Percentiles rank a stretch among this genome's conserved stretches.
Evolutionary conservation across 2,888 invertebrate species (phyloP).

Genomic region (Antitype chi): DNA sequence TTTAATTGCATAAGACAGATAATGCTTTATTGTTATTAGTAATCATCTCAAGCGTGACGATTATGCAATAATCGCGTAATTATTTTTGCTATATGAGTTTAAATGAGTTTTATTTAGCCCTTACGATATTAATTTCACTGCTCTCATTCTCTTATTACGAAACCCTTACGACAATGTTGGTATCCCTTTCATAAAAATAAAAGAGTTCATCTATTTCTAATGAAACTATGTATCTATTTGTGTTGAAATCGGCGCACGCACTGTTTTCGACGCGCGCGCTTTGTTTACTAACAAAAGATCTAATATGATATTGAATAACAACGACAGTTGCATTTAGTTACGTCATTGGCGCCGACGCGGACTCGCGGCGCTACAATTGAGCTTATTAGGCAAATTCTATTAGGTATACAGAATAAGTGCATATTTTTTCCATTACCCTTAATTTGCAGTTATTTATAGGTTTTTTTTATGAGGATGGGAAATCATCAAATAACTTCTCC

Average conservation of each 20-base stretch:
- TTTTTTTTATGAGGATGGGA: no score
- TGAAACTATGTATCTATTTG: slow-evolving; percentile 7
- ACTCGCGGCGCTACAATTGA: slow-evolving; percentile 15
- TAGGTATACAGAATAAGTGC: slow-evolving; percentile 1
- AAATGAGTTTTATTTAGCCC: neutral
- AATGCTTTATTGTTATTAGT: slow-evolving; percentile 3
- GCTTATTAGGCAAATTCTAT: slow-evolving; percentile 16
- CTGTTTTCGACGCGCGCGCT: slow-evolving; percentile 27
- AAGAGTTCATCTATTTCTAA: slow-evolving; percentile 38
- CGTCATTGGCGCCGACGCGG: slow-evolving; percentile 36
- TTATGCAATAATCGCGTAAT: neutral
- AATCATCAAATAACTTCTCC: no score
- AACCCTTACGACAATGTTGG: slow-evolving; percentile 15
- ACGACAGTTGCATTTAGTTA: slow-evolving; percentile 41
- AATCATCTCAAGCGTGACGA: neutral
- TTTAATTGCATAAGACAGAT: neutral
- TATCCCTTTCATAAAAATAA: slow-evolving; percentile 45
- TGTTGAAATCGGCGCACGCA: slow-evolving; percentile 21
- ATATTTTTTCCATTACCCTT: slow-evolving; percentile 23
- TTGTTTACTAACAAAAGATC: slow-evolving; percentile 57
- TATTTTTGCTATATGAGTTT: neutral
- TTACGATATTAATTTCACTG: neutral
- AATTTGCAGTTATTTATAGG: slow-evolving; percentile 13
- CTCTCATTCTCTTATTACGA: slow-evolving; percentile 13
- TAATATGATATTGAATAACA: slow-evolving; percentile 49